Evolutionary conservation across 1,140 invertebrate genomes (phyloP).

Genomic region (Diabrotica virgifera): DNA sequence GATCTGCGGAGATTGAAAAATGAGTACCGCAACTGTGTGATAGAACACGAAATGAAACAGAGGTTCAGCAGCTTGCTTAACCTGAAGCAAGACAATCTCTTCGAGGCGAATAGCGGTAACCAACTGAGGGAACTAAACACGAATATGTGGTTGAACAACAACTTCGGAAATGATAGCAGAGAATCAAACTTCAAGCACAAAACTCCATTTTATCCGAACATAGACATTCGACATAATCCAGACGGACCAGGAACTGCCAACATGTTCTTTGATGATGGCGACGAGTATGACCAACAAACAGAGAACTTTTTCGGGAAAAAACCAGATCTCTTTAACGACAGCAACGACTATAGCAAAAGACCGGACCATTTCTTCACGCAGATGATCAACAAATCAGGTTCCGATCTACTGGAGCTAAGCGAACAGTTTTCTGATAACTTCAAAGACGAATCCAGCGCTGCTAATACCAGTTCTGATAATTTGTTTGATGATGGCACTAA

Average conservation of each 20-base stretch:
- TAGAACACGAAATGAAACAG: constrained; percentile 34
- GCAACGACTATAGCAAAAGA: constrained; percentile 21
- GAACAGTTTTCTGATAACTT: constrained; percentile 29
- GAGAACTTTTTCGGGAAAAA: constrained; percentile 17
- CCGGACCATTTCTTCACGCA: constrained; percentile 27
- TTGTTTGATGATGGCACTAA: constrained; percentile 8
- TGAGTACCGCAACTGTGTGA: constrained; percentile 30
- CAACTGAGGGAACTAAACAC: constrained; percentile 27
- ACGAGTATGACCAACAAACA: constrained; percentile 13
- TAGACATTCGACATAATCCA: constrained; percentile 8
- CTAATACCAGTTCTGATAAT: constrained; percentile 20
- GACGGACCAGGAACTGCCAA: not conserved
- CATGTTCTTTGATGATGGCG: constrained; percentile 14
- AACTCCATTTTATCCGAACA: constrained; percentile 25
- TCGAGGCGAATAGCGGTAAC: constrained; percentile 12
- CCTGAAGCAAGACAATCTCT: constrained; percentile 26
- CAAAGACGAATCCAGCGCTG: constrained; percentile 19
- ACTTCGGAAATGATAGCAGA: constrained; percentile 17
- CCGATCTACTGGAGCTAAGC: constrained; percentile 16
- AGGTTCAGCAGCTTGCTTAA: constrained; percentile 36
- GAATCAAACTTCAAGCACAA: constrained; percentile 17
- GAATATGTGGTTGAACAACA: constrained; percentile 25
- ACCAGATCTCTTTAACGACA: constrained; percentile 15
- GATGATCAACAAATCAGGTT: constrained; percentile 20
- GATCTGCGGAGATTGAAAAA: constrained; percentile 22